These are phyloP conservation scores for Pantherophis alleghaniensis DNA, from an alignment of 2,797 vertebrate species.

Conservation along the genomic window DNA sequence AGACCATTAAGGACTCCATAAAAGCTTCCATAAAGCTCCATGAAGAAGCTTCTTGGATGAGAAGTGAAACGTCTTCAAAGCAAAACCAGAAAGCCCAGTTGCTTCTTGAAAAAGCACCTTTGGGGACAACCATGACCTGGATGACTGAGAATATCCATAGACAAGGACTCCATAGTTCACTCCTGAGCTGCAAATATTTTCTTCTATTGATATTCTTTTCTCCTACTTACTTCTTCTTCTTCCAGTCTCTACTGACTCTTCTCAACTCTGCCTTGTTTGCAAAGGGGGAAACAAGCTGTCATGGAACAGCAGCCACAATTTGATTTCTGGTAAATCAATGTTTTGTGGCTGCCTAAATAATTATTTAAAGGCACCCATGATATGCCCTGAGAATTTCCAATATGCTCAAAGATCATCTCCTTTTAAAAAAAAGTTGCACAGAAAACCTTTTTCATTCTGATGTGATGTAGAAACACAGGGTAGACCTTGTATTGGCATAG, in stretches of 20 bases:
- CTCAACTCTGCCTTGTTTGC: background rate
- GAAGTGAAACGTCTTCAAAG: too few relatives aligned
- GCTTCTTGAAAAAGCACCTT: too few relatives aligned
- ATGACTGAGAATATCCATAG: too few relatives aligned
- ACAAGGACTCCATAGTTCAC: background rate
- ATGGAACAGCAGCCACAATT: background rate
- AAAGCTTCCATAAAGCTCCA: too few relatives aligned
- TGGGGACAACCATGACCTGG: too few relatives aligned
- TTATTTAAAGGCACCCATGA: background rate
- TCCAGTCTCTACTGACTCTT: background rate
- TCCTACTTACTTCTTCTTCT: background rate
- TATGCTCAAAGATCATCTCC: background rate
- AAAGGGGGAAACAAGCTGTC: background rate
- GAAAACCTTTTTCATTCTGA: background rate
- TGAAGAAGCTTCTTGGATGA: too few relatives aligned
- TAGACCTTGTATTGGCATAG: background rate
- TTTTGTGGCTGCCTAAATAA: background rate
- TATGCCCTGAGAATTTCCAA: background rate
- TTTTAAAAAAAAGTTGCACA: background rate
- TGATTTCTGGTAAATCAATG: background rate
- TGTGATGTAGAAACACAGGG: background rate
- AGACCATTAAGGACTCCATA: background rate
- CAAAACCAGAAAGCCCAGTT: too few relatives aligned
- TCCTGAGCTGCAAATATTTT: background rate
- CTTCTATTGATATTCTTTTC: background rate